phyloP scores from a whole-genome alignment of 1,140 invertebrate genomes.

The Matsumurasca onukii region DNA sequence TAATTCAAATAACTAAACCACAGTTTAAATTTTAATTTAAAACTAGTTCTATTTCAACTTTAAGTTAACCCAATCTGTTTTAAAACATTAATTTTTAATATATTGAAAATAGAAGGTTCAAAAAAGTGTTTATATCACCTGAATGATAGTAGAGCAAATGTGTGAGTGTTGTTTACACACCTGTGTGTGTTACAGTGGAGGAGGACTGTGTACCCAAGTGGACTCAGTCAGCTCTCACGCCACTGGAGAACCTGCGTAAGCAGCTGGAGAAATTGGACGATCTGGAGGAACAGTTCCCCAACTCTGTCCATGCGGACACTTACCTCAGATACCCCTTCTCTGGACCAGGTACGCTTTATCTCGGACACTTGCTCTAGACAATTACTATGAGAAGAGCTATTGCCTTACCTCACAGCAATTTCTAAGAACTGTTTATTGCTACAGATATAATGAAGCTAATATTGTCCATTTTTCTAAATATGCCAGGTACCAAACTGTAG shows the following conservation, averaged over 20 bases:
- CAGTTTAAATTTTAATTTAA: background rate
- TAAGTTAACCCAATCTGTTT: background rate
- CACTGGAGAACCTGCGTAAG: conserved; percentile 69
- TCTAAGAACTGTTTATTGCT: no score
- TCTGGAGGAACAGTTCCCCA: conserved; percentile 74
- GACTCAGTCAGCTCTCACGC: conserved; percentile 13
- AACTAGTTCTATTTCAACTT: no score
- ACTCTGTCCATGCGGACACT: conserved; percentile 62
- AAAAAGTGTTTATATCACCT: background rate
- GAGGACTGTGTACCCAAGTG: conserved; percentile 7
- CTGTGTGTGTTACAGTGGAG: background rate
- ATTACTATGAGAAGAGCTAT: no score
- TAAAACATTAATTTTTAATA: background rate
- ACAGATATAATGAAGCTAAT: no score
- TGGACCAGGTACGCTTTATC: conserved; percentile 62
- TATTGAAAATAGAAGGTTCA: background rate
- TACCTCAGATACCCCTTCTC: conserved; percentile 71
- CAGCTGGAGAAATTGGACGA: conserved; percentile 77
- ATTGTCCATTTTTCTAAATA: no score
- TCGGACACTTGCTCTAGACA: no score
- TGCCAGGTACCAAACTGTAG: no score
- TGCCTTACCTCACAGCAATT: no score
- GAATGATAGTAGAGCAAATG: no score
- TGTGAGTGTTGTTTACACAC: background rate
- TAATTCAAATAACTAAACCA: no score